Evolutionary conservation across 2,797 vertebrate species (phyloP), one percentile per base, ranked within the genome.

Genomic region (Chromobotia macracanthus): DNA sequence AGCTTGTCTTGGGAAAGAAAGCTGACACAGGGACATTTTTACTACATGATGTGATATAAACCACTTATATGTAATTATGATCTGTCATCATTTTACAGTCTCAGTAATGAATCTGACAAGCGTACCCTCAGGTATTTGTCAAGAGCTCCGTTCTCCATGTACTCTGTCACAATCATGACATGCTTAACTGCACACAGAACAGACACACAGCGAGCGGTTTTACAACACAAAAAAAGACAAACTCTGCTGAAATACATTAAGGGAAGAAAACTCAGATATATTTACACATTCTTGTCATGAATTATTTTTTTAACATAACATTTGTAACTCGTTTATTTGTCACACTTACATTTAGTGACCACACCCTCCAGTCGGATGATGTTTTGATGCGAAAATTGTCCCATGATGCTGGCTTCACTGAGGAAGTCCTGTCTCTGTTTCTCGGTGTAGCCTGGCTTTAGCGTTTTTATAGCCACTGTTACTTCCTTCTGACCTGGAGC

Each of bases 341-440:
- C 92, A 95, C 92, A 61, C 60, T 61, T 31, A 99, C 97, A 95
- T 91, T 97, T 98, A 88, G 97, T 99, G 87, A 99, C 91, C 0
- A 99, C 96, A 0, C 97, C 97, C 83, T 99, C 97, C 61, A 99
- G 92, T 11, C 93, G 96, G 85, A 99, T 99, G 81, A 99, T 97
- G 88, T 99, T 98, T 91, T 96, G 96, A 87, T 99, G 97, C 75
- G 95, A 93, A 88, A 99, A 99, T 89, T 99, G 97, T 38, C 97
- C 97, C 97, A 99, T 99, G 92, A 97, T 98, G 91, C 95, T 95
- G 35, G 97, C 97, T 89, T 99, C 97, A 0, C 96, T 95, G 72
- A 99, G 92, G 86, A 99, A 99, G 89, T 99, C 97, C 78, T 96
- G 94, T 38, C 97, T 94, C 88, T 99, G 97, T 86, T 98, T 98